These are phyloP conservation scores for Ennomos erosarius DNA, from an alignment of 2,888 invertebrate species.

Conservation along the genomic window DNA sequence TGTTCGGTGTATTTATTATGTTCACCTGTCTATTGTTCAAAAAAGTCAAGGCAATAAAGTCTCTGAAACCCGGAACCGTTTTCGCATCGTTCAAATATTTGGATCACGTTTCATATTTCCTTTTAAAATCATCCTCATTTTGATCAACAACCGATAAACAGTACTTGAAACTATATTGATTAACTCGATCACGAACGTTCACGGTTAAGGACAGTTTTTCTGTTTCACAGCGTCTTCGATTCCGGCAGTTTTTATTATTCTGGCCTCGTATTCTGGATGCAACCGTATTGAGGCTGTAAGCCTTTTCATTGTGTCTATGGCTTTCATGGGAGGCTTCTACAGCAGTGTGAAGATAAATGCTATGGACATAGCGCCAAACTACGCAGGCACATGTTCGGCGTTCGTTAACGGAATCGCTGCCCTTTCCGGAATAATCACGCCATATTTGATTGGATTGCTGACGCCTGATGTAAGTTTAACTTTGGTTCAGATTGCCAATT, in stretches of 20 bases:
- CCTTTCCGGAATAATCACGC: conserved; percentile 86
- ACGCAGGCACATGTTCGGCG: conserved; percentile 87
- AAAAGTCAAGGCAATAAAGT: too few relatives aligned
- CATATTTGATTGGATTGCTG: conserved; percentile 85
- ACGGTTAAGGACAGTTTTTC: conserved; percentile 42
- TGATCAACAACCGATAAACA: conserved; percentile 33
- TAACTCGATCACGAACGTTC: conserved; percentile 44
- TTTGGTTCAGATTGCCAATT: neutral
- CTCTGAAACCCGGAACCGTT: conserved; percentile 15
- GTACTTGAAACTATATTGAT: conserved; percentile 32
- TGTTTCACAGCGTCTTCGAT: conserved; percentile 84
- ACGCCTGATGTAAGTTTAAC: conserved; percentile 84
- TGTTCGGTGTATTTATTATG: too few relatives aligned
- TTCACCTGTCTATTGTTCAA: too few relatives aligned
- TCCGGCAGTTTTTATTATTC: conserved; percentile 86
- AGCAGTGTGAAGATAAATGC: conserved; percentile 88
- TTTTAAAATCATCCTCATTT: conserved; percentile 31
- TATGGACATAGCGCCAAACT: conserved; percentile 87
- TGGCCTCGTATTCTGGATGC: conserved; percentile 87
- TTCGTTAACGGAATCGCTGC: conserved; percentile 87
- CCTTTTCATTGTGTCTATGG: conserved; percentile 86
- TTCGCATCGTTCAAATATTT: conserved; percentile 14
- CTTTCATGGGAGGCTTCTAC: conserved; percentile 89
- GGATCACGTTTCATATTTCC: conserved; percentile 26
- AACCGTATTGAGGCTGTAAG: conserved; percentile 76